phyloP scores from a whole-genome alignment of 2,113 vertebrate genomes.

The Atlantisia rogersi region DNA sequence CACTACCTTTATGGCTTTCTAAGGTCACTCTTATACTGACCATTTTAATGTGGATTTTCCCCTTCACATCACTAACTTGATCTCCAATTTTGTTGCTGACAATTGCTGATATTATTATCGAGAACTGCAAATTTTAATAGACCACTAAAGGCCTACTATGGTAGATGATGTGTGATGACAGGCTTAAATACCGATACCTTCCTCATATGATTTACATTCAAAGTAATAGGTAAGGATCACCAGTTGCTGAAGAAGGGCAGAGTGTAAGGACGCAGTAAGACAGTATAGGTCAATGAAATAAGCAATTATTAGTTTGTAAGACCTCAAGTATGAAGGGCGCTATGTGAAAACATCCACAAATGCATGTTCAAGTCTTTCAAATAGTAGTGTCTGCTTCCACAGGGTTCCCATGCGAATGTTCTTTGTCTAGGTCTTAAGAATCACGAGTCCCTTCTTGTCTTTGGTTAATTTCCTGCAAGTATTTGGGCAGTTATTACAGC shows the following conservation, averaged over 20 bases:
- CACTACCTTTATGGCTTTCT: background rate
- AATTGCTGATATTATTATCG: background rate
- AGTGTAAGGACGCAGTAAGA: background rate
- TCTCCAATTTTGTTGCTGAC: background rate
- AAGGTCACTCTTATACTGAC: background rate
- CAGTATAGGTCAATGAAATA: background rate
- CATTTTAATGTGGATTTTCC: background rate
- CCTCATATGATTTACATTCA: background rate
- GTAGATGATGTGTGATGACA: background rate
- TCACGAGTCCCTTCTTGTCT: background rate
- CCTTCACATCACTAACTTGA: background rate
- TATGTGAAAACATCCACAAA: background rate
- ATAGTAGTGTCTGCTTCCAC: background rate
- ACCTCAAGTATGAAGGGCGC: background rate
- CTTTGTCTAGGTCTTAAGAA: background rate
- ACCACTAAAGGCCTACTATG: background rate
- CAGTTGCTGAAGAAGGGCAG: background rate
- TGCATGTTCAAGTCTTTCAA: background rate
- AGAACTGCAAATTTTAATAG: background rate
- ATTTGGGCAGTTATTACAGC: background rate
- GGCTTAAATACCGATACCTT: background rate
- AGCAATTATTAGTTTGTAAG: background rate
- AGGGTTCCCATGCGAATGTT: background rate
- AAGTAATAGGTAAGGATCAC: background rate
- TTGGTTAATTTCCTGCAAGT: background rate